These are phyloP conservation scores for Catostylus mosaicus DNA, from an alignment of 30 jellyfish, hydroid and myxozoan species.

Conservation along the genomic window DNA sequence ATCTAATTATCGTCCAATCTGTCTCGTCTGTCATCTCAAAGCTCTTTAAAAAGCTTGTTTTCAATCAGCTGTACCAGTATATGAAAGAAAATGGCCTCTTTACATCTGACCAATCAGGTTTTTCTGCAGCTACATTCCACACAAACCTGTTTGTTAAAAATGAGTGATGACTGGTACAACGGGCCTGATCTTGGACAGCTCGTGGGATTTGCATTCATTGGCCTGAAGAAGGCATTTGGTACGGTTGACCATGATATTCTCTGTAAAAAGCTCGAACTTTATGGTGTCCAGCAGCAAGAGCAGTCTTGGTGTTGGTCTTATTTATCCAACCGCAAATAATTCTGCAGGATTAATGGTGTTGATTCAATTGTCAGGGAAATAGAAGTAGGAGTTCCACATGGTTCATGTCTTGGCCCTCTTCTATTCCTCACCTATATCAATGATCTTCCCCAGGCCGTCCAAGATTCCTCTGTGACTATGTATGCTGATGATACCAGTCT, in stretches of 20 bases:
- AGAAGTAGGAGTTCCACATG: neutral
- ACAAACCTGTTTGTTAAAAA: constrained; percentile 33
- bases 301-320: neutral
- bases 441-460: neutral
- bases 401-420: neutral
- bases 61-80: constrained; percentile 33
- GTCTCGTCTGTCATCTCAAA: constrained; percentile 40
- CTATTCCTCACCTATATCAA: neutral
- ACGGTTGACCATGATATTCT: constrained; percentile 43
- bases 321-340: neutral
- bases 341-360: constrained; percentile 10
- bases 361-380: neutral
- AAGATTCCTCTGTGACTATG: neutral
- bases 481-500: neutral
- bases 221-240: constrained; percentile 45
- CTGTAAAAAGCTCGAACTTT: neutral
- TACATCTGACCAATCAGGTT: no score
- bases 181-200: constrained; percentile 23
- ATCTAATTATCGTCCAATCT: constrained; percentile 10
- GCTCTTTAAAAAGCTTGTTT: constrained; percentile 28
- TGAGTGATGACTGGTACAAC: constrained; percentile 39
- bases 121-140: constrained; percentile 15
- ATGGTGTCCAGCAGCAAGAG: neutral
- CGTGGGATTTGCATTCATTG: constrained; percentile 13
- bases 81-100: no score